These are phyloP conservation scores for Glossophaga mutica DNA, from an alignment of 2,797 vertebrate species.

Conservation along the genomic window DNA sequence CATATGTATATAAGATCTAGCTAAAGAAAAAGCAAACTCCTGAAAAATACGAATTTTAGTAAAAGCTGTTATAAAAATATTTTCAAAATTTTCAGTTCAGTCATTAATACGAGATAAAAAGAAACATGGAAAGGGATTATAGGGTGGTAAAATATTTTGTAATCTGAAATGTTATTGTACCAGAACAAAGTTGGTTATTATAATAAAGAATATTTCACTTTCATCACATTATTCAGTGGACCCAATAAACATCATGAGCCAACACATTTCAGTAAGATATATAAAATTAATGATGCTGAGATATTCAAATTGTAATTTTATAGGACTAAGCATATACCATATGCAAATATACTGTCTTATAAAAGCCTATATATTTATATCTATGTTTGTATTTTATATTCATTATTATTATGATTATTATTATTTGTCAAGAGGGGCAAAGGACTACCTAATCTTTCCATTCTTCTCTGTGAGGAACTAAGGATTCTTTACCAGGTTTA, in stretches of 20 bases:
- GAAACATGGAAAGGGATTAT: background rate
- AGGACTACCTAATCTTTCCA: background rate
- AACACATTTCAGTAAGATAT: slow-evolving; percentile 32
- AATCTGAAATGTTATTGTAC: slow-evolving; percentile 44
- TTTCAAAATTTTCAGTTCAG: slow-evolving; percentile 5
- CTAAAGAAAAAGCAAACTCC: background rate
- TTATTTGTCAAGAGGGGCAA: background rate
- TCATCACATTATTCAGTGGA: background rate
- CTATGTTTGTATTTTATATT: background rate
- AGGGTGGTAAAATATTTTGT: background rate
- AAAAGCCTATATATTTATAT: background rate
- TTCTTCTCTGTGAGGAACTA: background rate
- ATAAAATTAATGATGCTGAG: slow-evolving; percentile 7
- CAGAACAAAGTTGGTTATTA: background rate
- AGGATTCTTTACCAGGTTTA: background rate
- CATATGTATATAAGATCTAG: background rate
- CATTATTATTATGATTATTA: background rate
- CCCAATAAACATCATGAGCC: background rate
- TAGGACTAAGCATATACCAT: background rate
- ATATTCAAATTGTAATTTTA: slow-evolving; percentile 2
- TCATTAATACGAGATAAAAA: slow-evolving; percentile 31
- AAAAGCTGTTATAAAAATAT: background rate
- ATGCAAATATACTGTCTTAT: background rate
- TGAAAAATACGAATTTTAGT: slow-evolving; percentile 43
- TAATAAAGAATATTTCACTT: slow-evolving; percentile 34